A percentile compares a stretch with the other conserved stretches of the same genome.
These are phyloP conservation scores for Mastacembelus armatus DNA, from an alignment of 2,797 vertebrate species.

Conservation along the genomic window DNA sequence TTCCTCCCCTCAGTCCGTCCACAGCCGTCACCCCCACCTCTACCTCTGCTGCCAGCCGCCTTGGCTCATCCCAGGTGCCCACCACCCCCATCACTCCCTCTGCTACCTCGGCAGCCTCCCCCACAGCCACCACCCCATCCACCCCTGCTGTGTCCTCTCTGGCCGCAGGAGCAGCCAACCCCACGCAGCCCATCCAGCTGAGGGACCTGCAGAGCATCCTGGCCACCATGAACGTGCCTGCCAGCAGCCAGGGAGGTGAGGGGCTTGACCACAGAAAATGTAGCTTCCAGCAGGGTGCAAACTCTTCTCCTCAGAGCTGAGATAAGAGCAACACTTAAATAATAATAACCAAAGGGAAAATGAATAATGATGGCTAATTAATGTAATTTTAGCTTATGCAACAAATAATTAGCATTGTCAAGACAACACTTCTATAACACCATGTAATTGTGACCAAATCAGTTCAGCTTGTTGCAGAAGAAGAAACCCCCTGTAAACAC, in stretches of 20 bases:
- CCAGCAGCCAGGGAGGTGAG: constrained; percentile 90
- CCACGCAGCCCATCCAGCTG: constrained; percentile 95
- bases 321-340: background rate
- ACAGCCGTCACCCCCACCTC: constrained; percentile 95
- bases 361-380: constrained; percentile 25
- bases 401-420: constrained; percentile 21
- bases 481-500: background rate
- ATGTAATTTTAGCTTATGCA: constrained; percentile 3
- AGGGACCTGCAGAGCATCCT: constrained; percentile 98
- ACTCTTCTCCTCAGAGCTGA: background rate
- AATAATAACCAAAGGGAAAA: background rate
- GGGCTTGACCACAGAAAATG: rapidly evolving
- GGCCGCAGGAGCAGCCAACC: constrained; percentile 86
- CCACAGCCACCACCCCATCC: constrained; percentile 87
- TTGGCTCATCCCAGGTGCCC: constrained; percentile 82
- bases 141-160: constrained; percentile 84
- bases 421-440: background rate
- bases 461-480: constrained; percentile 11
- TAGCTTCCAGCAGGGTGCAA: background rate
- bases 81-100: constrained; percentile 84
- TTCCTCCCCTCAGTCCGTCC: constrained; percentile 84
- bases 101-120: constrained; percentile 81
- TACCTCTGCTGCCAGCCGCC: constrained; percentile 74
- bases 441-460: constrained; percentile 4
- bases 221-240: constrained; percentile 96